phyloP scores from a whole-genome alignment of 2,113 vertebrate species.

The Neolamprologus variostigma region DNA sequence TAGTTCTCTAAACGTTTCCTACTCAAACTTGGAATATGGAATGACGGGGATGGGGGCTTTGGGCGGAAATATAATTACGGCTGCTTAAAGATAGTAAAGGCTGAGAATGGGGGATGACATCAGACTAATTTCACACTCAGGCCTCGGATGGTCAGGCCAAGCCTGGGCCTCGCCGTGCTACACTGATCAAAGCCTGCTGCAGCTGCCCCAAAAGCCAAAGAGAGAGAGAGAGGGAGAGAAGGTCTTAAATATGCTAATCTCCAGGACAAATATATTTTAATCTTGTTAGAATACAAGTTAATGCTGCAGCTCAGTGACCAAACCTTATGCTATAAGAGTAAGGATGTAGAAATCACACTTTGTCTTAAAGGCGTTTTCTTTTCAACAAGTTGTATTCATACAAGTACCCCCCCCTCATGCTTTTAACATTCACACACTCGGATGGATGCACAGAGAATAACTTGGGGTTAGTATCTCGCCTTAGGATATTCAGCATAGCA shows the following conservation, averaged over 20 bases:
- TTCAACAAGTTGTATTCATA: neutral
- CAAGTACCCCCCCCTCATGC: neutral
- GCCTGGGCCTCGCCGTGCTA: constrained; percentile 84
- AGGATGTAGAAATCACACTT: constrained; percentile 45
- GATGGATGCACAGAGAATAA: neutral
- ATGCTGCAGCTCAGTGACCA: constrained; percentile 88
- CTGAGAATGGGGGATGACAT: constrained; percentile 95
- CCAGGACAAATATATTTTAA: constrained; percentile 99
- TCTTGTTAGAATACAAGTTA: constrained; percentile 99
- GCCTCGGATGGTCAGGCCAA: constrained; percentile 85
- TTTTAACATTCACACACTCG: neutral
- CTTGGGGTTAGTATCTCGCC: neutral
- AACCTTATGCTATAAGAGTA: constrained; percentile 78
- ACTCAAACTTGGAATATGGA: constrained; percentile 95
- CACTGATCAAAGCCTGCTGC: constrained; percentile 94
- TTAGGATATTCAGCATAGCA: neutral
- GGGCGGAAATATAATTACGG: constrained; percentile 98
- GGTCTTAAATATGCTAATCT: constrained; percentile 98
- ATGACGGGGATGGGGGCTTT: constrained; percentile 88
- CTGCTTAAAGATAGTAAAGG: constrained; percentile 86
- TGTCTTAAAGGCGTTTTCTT: neutral
- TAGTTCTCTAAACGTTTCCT: constrained; percentile 86
- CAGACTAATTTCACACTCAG: constrained; percentile 98
- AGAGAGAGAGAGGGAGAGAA: constrained; percentile 72
- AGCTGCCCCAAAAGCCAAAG: constrained; percentile 79